Percentiles rank a stretch among this genome's conserved stretches.
phyloP scores from a whole-genome alignment of 1,140 invertebrate species.

The Conus betulinus region DNA sequence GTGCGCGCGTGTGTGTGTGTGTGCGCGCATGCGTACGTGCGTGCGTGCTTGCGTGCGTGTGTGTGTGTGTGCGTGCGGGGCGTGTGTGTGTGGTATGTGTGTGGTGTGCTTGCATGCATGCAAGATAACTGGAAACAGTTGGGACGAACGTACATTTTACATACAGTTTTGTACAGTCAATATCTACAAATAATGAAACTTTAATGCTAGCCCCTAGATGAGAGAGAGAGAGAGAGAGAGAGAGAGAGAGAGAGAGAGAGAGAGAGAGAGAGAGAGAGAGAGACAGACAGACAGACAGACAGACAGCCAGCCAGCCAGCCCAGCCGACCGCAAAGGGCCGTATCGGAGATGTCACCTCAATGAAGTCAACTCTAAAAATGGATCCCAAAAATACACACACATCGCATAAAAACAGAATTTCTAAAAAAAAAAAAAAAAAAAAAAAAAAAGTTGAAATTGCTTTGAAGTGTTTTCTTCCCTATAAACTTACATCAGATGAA shows the following conservation, averaged over 20 bases:
- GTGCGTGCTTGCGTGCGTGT: too few relatives aligned
- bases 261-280: background rate
- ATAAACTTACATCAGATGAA: too few relatives aligned
- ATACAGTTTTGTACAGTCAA: too few relatives aligned
- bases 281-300: background rate
- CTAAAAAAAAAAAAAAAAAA: background rate
- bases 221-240: too few relatives aligned
- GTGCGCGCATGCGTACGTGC: background rate
- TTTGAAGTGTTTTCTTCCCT: too few relatives aligned
- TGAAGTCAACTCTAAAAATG: background rate
- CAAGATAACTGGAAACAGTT: too few relatives aligned
- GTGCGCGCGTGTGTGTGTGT: constrained; percentile 6
- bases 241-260: too few relatives aligned
- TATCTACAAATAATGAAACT: too few relatives aligned
- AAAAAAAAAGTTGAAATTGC: background rate
- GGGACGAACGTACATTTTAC: too few relatives aligned
- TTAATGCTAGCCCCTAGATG: too few relatives aligned
- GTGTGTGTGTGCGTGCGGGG: too few relatives aligned
- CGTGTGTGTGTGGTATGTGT: background rate
- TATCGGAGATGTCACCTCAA: background rate
- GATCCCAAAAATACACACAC: background rate
- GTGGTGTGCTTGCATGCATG: background rate
- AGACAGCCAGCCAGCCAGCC: background rate
- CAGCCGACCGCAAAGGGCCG: background rate
- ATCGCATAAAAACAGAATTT: background rate